Percentiles rank a stretch among this genome's conserved stretches.
Evolutionary conservation across 2,888 invertebrate species (phyloP).

Genomic region (Ypsolopha sequella): DNA sequence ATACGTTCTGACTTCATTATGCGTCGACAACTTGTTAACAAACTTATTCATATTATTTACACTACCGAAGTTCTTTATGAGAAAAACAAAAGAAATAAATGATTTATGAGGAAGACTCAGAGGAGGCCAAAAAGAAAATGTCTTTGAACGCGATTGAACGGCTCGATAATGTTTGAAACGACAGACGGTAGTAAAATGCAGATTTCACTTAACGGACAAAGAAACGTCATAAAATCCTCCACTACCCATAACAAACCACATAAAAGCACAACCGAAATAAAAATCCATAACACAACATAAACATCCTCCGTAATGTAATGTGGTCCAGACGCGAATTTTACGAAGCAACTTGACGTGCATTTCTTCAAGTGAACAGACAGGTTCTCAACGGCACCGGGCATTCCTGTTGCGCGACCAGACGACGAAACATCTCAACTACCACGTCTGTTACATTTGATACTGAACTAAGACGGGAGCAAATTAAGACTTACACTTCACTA

Average conservation of each 20-base stretch:
- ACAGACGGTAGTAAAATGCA: too few relatives aligned
- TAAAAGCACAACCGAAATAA: too few relatives aligned
- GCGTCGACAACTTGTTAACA: background rate
- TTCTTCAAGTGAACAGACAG: slow-evolving; percentile 46
- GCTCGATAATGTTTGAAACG: too few relatives aligned
- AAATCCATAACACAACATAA: background rate
- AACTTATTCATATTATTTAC: background rate
- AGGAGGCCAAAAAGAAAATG: too few relatives aligned
- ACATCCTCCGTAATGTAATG: slow-evolving; percentile 10
- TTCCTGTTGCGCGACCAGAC: slow-evolving; percentile 30
- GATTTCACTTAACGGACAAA: too few relatives aligned
- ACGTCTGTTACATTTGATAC: slow-evolving; percentile 19
- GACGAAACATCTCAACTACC: slow-evolving; percentile 24
- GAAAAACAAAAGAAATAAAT: background rate
- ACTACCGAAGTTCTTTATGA: background rate
- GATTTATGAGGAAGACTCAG: background rate
- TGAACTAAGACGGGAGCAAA: slow-evolving; percentile 30
- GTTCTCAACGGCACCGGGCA: slow-evolving; percentile 52
- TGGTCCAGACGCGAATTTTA: slow-evolving; percentile 47
- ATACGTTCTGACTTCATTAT: background rate
- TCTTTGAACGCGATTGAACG: too few relatives aligned
- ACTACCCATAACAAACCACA: too few relatives aligned
- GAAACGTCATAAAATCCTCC: too few relatives aligned
- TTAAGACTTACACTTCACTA: slow-evolving; percentile 35
- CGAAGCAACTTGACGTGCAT: slow-evolving; percentile 40